phyloP scores from a whole-genome alignment of 2,113 vertebrate genomes.

The Onychorhynchus coronatus region DNA sequence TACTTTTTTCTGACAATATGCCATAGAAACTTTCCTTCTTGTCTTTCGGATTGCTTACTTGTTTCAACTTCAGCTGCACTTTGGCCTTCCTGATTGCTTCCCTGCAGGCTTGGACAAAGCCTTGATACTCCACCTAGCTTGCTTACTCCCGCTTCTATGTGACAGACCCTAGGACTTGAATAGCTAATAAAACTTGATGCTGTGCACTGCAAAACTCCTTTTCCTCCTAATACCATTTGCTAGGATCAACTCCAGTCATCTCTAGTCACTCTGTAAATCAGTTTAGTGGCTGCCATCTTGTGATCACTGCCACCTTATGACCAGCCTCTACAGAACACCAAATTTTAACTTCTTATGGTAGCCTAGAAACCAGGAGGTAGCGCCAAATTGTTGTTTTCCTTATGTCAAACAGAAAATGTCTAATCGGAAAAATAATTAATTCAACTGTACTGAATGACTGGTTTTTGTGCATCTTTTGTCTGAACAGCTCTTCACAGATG shows the following conservation, averaged over 20 bases:
- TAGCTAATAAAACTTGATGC: neutral
- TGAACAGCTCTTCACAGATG: neutral
- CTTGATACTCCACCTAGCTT: neutral
- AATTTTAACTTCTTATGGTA: neutral
- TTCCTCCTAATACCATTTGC: neutral
- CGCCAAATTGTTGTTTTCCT: neutral
- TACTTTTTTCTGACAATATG: neutral
- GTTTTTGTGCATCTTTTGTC: neutral
- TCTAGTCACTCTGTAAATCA: neutral
- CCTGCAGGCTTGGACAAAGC: neutral
- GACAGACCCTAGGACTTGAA: neutral
- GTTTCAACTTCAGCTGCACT: neutral
- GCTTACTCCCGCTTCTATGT: neutral
- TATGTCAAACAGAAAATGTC: neutral
- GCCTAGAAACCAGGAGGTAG: neutral
- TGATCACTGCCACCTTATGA: neutral
- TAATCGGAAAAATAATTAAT: neutral
- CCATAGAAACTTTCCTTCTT: neutral
- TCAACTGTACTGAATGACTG: neutral
- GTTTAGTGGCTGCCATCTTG: neutral
- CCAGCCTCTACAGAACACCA: neutral
- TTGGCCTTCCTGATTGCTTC: constrained; percentile 9
- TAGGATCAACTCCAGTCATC: neutral
- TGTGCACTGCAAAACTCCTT: neutral
- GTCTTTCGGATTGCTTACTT: neutral